phyloP scores from a whole-genome alignment of 2,113 vertebrate genomes.

The Halichoerus grypus region DNA sequence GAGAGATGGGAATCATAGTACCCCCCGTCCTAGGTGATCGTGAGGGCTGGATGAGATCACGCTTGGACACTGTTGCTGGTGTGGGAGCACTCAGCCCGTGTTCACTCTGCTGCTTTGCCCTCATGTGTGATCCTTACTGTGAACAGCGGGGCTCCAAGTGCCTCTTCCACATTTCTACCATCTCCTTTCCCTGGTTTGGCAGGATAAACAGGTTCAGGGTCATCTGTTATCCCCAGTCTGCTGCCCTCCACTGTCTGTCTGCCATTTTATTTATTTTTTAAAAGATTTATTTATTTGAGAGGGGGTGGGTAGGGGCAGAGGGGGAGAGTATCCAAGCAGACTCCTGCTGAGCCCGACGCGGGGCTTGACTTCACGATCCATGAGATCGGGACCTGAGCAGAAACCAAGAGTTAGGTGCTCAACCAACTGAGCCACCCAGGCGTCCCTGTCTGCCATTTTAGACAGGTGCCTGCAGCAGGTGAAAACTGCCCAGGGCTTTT shows the following conservation, averaged over 20 bases:
- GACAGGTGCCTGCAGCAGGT: neutral
- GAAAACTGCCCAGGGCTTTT: constrained; percentile 26
- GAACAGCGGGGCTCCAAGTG: neutral
- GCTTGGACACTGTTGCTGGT: neutral
- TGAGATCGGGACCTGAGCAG: neutral
- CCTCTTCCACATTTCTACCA: neutral
- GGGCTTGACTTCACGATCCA: neutral
- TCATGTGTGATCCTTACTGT: neutral
- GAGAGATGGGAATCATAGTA: neutral
- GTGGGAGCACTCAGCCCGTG: fast-evolving
- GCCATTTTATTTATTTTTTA: neutral
- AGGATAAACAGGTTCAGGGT: neutral
- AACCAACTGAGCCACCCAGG: neutral
- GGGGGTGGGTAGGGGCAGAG: neutral
- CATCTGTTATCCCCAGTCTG: neutral
- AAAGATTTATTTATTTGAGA: neutral
- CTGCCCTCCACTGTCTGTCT: neutral
- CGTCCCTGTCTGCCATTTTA: neutral
- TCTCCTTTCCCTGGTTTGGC: neutral
- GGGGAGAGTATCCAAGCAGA: neutral
- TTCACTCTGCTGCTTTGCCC: neutral
- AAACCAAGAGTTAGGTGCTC: neutral
- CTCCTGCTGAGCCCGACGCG: neutral
- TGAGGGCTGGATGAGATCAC: no score
- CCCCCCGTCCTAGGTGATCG: neutral